A percentile compares a stretch with the other conserved stretches of the same genome.
These are phyloP conservation scores for Caracal caracal DNA, from an alignment of 2,113 vertebrate species.

Conservation along the genomic window DNA sequence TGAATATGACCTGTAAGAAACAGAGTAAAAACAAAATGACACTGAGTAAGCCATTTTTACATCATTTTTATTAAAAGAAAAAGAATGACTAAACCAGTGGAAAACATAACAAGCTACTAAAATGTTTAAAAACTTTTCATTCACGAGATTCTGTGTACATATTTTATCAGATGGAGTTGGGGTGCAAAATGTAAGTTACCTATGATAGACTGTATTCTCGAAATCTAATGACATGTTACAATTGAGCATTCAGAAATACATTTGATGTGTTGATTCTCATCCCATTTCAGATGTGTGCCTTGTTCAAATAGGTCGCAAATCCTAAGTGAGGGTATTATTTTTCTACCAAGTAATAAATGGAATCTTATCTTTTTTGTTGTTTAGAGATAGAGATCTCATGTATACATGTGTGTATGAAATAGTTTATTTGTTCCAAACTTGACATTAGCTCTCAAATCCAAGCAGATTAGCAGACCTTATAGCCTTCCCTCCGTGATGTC, in stretches of 20 bases:
- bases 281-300: not conserved
- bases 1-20: constrained; percentile 45
- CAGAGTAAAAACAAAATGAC: constrained; percentile 21
- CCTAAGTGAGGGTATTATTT: not conserved
- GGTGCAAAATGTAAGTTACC: not conserved
- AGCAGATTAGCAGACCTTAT: not conserved
- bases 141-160: not conserved
- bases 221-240: not conserved
- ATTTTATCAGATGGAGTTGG: not conserved
- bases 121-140: not conserved
- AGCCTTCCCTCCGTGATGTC: not conserved
- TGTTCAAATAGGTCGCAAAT: not conserved
- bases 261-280: not conserved
- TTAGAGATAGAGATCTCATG: too few species aligned
- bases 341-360: not conserved
- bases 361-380: not conserved
- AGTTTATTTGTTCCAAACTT: not conserved
- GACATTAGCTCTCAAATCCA: not conserved
- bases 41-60: not conserved
- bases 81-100: not conserved
- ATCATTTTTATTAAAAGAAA: constrained; percentile 28
- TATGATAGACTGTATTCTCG: not conserved
- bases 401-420: not conserved
- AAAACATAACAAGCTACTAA: not conserved
- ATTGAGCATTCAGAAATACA: not conserved